Base-by-base conservation (phyloP, 2,888 invertebrate species). In the Lycophotia porphyrea region DNA sequence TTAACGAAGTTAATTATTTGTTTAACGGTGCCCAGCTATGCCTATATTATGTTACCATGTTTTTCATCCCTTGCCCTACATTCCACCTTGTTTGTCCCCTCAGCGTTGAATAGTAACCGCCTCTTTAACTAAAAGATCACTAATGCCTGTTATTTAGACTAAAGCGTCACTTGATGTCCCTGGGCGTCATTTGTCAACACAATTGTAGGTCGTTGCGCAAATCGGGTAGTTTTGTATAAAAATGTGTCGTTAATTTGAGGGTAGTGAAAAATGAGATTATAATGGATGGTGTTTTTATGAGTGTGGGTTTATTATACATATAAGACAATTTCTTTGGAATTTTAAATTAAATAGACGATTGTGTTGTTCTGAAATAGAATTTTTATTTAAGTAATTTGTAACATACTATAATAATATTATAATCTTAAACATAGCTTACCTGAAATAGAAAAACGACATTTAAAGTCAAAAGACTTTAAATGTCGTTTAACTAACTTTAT, bases 111-210 rank as follows among this genome's bases (percentile, higher is more conserved):
- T 34, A 65, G 31, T 15, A 63, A 36, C 49, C 34, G 42, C 58
- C 49, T n/a, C 65, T n/a, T 39, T 55, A 49, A 55, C 31, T 18
- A 71, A 80, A 69, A 69, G 15, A 61, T 66, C 36, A 58, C 76
- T 81, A 87, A 88, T 85, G 69, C 60, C 83, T 65, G 80, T 81
- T 78, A 86, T 88, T 88, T 67, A 27, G 58, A 64, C 8, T 39
- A 74, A 80, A 88, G 71, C 65, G 75, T 24, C 76, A 64, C 84
- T 82, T 82, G 75, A 83, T 78, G 77, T 64, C n/a, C 11, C 13
- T 4, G 18, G 60, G 71, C 13, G 71, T 42, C 58, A 68, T 81
- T 73, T 71, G 63, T 74, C 55, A 77, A 72, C 44, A 39, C 71
- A 63, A 71, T 71, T 65, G 52, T 71, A 65, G 58, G 76, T 78